These are phyloP conservation scores for Camponotus pennsylvanicus DNA, from an alignment of 1,140 invertebrate genomes.

Conservation along the genomic window DNA sequence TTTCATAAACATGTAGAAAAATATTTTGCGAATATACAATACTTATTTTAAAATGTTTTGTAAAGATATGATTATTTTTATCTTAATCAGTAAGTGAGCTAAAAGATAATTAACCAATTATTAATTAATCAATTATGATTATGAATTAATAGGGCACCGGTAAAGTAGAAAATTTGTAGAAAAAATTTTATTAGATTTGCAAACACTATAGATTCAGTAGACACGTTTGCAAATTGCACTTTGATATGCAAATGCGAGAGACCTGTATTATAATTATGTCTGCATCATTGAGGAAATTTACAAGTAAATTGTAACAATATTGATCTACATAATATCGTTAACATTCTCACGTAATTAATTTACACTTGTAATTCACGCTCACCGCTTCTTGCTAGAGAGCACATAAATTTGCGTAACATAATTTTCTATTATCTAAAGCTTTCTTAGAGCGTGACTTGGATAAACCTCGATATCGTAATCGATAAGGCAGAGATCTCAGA, in stretches of 20 bases:
- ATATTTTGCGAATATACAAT: background rate
- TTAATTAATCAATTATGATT: too few species aligned
- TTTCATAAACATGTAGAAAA: background rate
- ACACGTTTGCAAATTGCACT: background rate
- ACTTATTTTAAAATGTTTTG: background rate
- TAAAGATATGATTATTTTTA: background rate
- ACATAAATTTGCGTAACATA: constrained; percentile 4
- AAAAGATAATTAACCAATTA: too few species aligned
- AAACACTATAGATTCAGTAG: background rate
- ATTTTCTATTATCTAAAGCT: constrained; percentile 32
- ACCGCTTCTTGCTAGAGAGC: constrained; percentile 15
- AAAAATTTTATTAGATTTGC: background rate
- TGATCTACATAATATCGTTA: constrained; percentile 27
- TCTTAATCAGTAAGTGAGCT: background rate
- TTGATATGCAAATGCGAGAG: background rate
- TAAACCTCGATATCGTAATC: constrained; percentile 47
- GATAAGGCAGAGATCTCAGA: constrained; percentile 65
- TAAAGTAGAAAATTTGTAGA: background rate
- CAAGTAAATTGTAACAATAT: constrained; percentile 22
- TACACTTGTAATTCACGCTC: constrained; percentile 6
- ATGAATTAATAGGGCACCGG: background rate
- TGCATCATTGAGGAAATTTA: background rate
- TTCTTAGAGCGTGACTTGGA: constrained; percentile 33
- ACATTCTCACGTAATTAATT: constrained; percentile 41
- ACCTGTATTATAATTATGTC: background rate